Evolutionary conservation across 2,113 vertebrate species (phyloP).

Genomic region (Salvator merianae): DNA sequence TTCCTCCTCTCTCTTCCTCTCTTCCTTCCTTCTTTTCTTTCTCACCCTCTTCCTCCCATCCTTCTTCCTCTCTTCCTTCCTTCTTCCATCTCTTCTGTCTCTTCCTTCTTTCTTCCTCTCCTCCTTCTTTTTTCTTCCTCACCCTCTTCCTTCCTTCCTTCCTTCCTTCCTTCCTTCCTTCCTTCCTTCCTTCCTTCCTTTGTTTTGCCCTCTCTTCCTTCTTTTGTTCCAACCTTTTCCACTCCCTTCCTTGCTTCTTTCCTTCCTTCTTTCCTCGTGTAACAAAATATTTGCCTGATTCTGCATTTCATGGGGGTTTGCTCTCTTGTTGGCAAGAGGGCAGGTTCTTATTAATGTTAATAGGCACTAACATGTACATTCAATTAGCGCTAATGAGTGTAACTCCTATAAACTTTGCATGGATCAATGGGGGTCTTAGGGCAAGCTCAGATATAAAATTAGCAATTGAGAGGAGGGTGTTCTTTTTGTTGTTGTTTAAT

Average conservation of each 20-base stretch:
- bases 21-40: no score
- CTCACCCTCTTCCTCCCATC: no score
- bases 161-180: no score
- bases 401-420: not conserved
- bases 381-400: not conserved
- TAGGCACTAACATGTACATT: not conserved
- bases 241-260: not conserved
- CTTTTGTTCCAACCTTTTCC: no score
- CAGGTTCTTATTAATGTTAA: not conserved
- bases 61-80: no score
- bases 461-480: not conserved
- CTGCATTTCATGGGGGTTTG: not conserved
- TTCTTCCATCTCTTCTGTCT: no score
- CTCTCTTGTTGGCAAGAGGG: not conserved
- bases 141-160: no score
- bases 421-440: not conserved
- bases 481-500: not conserved
- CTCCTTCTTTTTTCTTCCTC: no score
- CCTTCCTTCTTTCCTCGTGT: slow-evolving; percentile 12
- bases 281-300: not conserved
- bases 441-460: not conserved
- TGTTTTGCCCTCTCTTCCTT: no score
- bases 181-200: no score
- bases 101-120: no score
- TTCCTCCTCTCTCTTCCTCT: no score